Base-by-base conservation (phyloP, 2,113 vertebrate genomes). In the Euleptes europaea region DNA sequence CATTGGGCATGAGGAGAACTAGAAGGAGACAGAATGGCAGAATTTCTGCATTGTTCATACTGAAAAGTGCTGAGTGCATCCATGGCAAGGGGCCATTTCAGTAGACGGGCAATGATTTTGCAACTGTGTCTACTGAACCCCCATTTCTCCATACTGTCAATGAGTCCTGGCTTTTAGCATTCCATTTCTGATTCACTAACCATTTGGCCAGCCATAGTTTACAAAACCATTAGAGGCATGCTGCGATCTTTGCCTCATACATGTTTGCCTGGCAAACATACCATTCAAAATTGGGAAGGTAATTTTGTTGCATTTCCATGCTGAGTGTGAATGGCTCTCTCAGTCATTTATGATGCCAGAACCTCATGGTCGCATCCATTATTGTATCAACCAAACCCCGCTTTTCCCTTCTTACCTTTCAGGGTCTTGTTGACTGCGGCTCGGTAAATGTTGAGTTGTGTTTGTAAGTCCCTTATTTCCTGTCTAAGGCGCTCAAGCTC, bases 21-120 rank as follows among this genome's bases (percentile, higher is more conserved):
- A 83, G 47, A 47, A 92, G 42, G 78, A 90, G 51, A 70, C 72
- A 87, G 49, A 75, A 91, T 57, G 3, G 83, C 17, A 85, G 67
- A 21, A 80, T 3, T n/a, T 44, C 5, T 76, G 40, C 76, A 83
- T 40, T 40, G 4, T 14, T 42, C 3, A 72, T 72, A 60, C 38
- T 44, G 40, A 33, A 23, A 63, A 26, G 14, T 2, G 19, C 19
- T 10, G 11, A 33, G 57, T 15, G 12, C 21, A 44, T 26, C 26
- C 21, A 66, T 12, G 23, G n/a, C 9, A 49, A 10, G 3, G 21
- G 31, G n/a, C 17, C 51, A 83, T 23, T 63, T 44, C 57, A 60
- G 19, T 47, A 57, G 28, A 35, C 23, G 38, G 21, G 35, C 26
- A 73, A 23, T 31, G 13, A 23, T 28, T 74, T 23, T 14, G 31